phyloP scores from a whole-genome alignment of 2,797 vertebrate species.

The Brachymystax lenok region DNA sequence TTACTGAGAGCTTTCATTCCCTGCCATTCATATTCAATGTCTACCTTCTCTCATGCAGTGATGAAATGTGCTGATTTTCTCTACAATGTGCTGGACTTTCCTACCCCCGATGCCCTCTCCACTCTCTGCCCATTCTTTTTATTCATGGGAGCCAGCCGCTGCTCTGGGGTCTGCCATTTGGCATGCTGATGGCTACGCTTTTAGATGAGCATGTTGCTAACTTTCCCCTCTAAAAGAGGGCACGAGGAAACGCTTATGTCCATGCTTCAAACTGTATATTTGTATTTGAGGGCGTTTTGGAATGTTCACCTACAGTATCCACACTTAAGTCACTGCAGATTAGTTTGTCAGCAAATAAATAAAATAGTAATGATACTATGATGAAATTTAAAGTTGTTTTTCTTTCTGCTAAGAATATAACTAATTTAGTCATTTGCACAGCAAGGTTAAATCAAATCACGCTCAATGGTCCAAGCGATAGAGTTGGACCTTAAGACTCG shows the following conservation, averaged over 20 bases:
- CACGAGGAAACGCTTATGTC: slow-evolving; percentile 14
- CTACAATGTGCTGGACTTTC: slow-evolving; percentile 35
- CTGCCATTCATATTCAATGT: slow-evolving; percentile 67
- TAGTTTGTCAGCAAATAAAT: slow-evolving; percentile 47
- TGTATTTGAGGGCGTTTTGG: slow-evolving; percentile 30
- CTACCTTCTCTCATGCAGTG: slow-evolving; percentile 46
- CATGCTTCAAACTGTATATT: slow-evolving; percentile 34
- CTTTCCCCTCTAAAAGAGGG: slow-evolving; percentile 14
- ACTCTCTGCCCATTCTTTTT: slow-evolving; percentile 53
- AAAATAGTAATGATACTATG: slow-evolving; percentile 35
- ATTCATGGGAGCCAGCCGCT: slow-evolving; percentile 63
- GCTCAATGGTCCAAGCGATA: slow-evolving; percentile 4
- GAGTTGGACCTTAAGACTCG: neutral
- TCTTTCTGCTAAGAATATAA: slow-evolving; percentile 33
- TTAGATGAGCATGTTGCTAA: slow-evolving; percentile 39
- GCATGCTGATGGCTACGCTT: slow-evolving; percentile 35
- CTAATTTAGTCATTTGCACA: slow-evolving; percentile 34
- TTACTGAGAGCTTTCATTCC: slow-evolving; percentile 64
- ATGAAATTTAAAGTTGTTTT: slow-evolving; percentile 40
- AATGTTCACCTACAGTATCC: slow-evolving; percentile 27
- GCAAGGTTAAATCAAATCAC: slow-evolving; percentile 36
- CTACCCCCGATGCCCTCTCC: slow-evolving; percentile 28
- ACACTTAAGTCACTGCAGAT: slow-evolving; percentile 42
- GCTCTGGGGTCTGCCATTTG: slow-evolving; percentile 61
- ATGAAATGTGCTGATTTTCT: slow-evolving; percentile 69